Percentiles rank a stretch among this genome's conserved stretches.
phyloP scores from a whole-genome alignment of 2,797 vertebrate species.

The Iguana delicatissima region DNA sequence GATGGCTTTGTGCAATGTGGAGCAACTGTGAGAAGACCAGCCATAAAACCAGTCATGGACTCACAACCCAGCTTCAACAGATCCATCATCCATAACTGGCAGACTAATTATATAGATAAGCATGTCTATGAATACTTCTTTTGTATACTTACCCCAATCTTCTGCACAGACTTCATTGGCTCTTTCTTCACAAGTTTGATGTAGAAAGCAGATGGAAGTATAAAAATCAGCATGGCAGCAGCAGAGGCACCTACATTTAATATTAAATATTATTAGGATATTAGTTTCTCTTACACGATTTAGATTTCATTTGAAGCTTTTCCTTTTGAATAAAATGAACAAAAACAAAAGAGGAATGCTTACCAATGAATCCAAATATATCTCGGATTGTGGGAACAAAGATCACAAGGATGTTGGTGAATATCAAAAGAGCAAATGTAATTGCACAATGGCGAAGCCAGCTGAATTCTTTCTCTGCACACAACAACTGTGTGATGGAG shows the following conservation, averaged over 20 bases:
- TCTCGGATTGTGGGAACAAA: conserved; percentile 94
- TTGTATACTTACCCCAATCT: conserved; percentile 91
- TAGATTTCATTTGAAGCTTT: conserved; percentile 11
- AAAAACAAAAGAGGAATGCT: conserved; percentile 41
- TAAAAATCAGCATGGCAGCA: conserved; percentile 97
- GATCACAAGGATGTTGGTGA: conserved; percentile 92
- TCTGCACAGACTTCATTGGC: conserved; percentile 93
- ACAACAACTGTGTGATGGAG: conserved; percentile 91
- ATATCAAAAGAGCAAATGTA: conserved; percentile 83
- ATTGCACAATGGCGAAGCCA: conserved; percentile 92
- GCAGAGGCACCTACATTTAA: conserved; percentile 88
- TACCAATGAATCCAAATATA: conserved; percentile 97
- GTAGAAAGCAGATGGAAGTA: conserved; percentile 97
- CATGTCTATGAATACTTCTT: not conserved
- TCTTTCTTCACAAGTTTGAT: conserved; percentile 98
- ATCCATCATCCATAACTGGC: no score
- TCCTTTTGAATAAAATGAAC: not conserved
- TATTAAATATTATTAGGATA: conserved; percentile 16
- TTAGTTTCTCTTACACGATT: not conserved
- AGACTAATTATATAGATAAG: conserved; percentile 3
- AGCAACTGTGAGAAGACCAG: no score
- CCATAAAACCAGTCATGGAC: no score
- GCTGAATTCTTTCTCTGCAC: conserved; percentile 88
- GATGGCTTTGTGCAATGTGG: no score
- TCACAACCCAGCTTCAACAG: no score